phyloP scores from a whole-genome alignment of 1,140 invertebrate genomes.

The Brachionus paranguensis region DNA sequence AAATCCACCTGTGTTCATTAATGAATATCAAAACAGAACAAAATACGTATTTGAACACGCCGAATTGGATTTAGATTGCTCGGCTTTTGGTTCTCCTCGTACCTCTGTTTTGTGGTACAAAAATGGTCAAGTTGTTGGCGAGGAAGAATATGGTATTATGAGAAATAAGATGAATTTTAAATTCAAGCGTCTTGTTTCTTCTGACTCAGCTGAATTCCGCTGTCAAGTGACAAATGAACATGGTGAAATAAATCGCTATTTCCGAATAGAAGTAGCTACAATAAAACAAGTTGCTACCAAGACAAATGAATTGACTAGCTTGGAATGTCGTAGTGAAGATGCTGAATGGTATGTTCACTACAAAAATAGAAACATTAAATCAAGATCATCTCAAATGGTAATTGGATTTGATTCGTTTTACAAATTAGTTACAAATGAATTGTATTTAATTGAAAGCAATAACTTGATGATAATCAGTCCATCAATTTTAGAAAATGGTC shows the following conservation, averaged over 20 bases:
- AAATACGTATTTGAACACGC: background rate
- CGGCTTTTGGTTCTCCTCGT: background rate
- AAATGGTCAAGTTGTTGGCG: background rate
- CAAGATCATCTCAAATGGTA: background rate
- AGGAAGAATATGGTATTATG: background rate
- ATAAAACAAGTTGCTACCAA: background rate
- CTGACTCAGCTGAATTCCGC: background rate
- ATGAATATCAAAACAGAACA: background rate
- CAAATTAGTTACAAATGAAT: no score
- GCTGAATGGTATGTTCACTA: background rate
- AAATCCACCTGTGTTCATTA: background rate
- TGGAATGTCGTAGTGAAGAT: background rate
- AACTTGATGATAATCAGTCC: background rate
- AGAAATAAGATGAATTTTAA: background rate
- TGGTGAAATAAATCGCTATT: background rate
- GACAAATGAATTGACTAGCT: background rate
- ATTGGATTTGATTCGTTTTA: no score
- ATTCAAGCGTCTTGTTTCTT: background rate
- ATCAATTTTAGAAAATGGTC: background rate
- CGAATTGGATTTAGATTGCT: background rate
- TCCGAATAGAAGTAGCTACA: background rate
- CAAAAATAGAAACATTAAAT: background rate
- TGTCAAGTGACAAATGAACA: constrained; percentile 6
- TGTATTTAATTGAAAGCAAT: background rate
- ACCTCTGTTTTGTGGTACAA: background rate